These are phyloP conservation scores for Emesis furor DNA, from an alignment of 2,888 invertebrate species.

Conservation along the genomic window DNA sequence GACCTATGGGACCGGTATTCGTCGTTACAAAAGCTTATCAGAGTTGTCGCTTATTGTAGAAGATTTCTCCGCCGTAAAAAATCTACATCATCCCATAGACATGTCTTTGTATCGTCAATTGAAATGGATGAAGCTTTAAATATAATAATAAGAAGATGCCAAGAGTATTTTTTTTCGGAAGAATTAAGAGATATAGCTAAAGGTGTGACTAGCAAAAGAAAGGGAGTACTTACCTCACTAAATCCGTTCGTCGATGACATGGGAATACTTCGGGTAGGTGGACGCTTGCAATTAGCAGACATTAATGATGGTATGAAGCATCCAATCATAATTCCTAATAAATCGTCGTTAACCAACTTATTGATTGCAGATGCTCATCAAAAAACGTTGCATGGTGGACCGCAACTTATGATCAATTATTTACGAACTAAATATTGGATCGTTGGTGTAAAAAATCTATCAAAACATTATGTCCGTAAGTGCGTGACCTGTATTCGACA, in stretches of 20 bases:
- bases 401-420: constrained; percentile 62
- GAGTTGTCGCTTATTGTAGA: constrained; percentile 59
- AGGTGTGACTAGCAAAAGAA: neutral
- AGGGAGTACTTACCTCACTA: neutral
- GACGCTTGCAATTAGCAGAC: constrained; percentile 32
- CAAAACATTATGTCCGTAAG: constrained; percentile 43
- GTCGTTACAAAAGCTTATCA: constrained; percentile 41
- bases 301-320: constrained; percentile 30
- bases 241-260: constrained; percentile 32
- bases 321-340: constrained; percentile 41
- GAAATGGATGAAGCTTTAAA: constrained; percentile 26
- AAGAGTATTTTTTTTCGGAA: constrained; percentile 16
- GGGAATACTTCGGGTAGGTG: constrained; percentile 40
- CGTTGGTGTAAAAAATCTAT: constrained; percentile 38
- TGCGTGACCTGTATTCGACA: constrained; percentile 58
- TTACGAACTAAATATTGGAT: constrained; percentile 60
- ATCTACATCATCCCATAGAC: neutral
- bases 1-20: constrained; percentile 46
- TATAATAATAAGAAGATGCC: constrained; percentile 12
- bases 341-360: constrained; percentile 39
- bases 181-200: constrained; percentile 15
- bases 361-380: constrained; percentile 68
- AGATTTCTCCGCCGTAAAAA: constrained; percentile 40
- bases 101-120: neutral
- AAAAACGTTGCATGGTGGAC: constrained; percentile 70